These are phyloP conservation scores for Onychostruthus taczanowskii DNA, from an alignment of 2,113 vertebrate genomes.

Conservation along the genomic window DNA sequence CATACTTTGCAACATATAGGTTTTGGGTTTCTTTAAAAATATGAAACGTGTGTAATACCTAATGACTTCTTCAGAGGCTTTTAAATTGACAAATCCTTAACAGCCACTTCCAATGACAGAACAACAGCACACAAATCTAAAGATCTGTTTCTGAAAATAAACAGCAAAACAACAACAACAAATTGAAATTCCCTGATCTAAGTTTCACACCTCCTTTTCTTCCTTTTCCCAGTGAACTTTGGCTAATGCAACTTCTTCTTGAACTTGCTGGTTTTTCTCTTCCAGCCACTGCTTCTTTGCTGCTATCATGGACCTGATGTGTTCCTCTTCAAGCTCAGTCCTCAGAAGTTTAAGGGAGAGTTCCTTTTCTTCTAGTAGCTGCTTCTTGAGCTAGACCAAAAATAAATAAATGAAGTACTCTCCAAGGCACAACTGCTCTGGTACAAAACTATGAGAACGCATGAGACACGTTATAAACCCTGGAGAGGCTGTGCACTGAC, in stretches of 20 bases:
- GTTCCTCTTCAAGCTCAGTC: conserved; percentile 77
- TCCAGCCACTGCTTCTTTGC: conserved; percentile 78
- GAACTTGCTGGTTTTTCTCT: conserved; percentile 75
- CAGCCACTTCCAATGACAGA: background rate
- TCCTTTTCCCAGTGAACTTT: conserved; percentile 76
- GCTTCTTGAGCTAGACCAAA: conserved; percentile 68
- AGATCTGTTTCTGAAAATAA: background rate
- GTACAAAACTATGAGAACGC: background rate
- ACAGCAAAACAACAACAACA: background rate
- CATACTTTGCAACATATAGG: background rate
- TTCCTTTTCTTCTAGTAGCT: conserved; percentile 71
- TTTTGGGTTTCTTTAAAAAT: background rate
- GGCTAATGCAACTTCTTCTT: conserved; percentile 65
- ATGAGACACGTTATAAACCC: accelerated
- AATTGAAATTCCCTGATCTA: background rate
- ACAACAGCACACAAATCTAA: background rate
- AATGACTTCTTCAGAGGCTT: background rate
- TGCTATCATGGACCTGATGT: conserved; percentile 58
- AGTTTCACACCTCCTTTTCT: conserved; percentile 73
- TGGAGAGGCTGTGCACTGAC: background rate
- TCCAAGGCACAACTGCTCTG: background rate
- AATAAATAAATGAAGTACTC: background rate
- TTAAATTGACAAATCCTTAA: background rate
- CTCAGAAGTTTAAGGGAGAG: conserved; percentile 70
- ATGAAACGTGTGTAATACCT: background rate